These are phyloP conservation scores for Oreochromis mossambicus DNA, from an alignment of 2,797 vertebrate species.

Conservation along the genomic window DNA sequence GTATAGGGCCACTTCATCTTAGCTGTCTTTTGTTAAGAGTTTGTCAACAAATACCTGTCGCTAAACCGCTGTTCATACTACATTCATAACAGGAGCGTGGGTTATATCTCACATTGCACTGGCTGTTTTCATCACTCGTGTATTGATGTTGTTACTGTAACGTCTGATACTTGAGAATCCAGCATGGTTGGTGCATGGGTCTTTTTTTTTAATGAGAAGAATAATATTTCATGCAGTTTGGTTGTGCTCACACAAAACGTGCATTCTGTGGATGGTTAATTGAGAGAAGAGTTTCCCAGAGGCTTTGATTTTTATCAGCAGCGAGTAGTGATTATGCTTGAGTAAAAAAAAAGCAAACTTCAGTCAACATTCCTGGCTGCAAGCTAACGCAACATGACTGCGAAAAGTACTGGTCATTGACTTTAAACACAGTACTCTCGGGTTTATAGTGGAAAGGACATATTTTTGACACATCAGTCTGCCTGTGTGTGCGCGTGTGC, in stretches of 20 bases:
- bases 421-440: background rate
- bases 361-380: background rate
- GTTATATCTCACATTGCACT: background rate
- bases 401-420: background rate
- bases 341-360: background rate
- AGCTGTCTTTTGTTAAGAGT: background rate
- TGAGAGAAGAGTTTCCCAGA: background rate
- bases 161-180: background rate
- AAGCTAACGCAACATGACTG: background rate
- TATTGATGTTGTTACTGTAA: background rate
- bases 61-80: background rate
- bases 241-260: background rate
- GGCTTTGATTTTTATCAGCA: background rate
- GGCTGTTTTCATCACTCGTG: background rate
- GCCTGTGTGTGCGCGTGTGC: background rate
- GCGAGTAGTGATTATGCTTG: background rate
- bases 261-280: background rate
- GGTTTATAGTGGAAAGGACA: background rate
- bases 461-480: background rate
- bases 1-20: background rate
- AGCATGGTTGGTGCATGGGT: background rate
- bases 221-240: background rate
- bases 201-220: background rate
- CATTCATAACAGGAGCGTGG: background rate
- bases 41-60: background rate